A percentile compares a stretch with the other conserved stretches of the same genome.
Conservation (phyloP, 2,113 vertebrate species). For the Stercorarius parasiticus region DNA sequence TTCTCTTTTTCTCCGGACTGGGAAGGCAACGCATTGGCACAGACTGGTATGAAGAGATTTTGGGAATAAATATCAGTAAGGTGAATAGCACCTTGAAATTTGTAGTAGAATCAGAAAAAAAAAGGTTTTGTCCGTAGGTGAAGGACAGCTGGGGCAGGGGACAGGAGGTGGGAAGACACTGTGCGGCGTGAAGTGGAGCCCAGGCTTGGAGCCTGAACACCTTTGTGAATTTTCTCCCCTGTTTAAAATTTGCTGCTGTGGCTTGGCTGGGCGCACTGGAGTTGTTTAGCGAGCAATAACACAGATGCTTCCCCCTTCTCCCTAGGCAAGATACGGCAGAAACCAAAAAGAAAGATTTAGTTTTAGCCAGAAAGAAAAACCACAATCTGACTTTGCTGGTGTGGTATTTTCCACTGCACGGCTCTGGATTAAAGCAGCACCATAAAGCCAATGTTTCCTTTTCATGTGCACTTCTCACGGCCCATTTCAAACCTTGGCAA, state of each 20-base stretch:
- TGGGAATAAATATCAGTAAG: neutral
- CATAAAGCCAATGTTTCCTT: neutral
- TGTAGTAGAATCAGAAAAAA: neutral
- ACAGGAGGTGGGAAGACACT: neutral
- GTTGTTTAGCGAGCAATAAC: constrained; percentile 62
- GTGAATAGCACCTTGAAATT: neutral
- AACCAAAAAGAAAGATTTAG: constrained; percentile 38
- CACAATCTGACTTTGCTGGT: neutral
- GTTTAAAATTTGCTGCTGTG: constrained; percentile 20
- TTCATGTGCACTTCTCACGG: neutral
- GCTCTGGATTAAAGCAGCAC: neutral
- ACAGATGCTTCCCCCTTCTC: constrained; percentile 59
- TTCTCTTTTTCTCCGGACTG: neutral
- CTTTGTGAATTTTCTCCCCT: constrained; percentile 30
- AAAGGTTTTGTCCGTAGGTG: neutral
- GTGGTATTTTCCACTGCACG: constrained; percentile 24
- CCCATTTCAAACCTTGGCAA: neutral
- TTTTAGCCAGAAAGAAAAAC: constrained; percentile 44
- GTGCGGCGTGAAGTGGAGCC: neutral
- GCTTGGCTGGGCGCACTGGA: constrained; percentile 11
- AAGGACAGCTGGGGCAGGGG: neutral
- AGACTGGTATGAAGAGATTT: neutral
- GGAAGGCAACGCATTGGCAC: neutral
- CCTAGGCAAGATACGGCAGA: constrained; percentile 23
- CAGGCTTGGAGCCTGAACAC: neutral